Evolutionary conservation across 2,888 invertebrate genomes (phyloP), one percentile per base, ranked within the genome.

Genomic region (Protonemura montana): DNA sequence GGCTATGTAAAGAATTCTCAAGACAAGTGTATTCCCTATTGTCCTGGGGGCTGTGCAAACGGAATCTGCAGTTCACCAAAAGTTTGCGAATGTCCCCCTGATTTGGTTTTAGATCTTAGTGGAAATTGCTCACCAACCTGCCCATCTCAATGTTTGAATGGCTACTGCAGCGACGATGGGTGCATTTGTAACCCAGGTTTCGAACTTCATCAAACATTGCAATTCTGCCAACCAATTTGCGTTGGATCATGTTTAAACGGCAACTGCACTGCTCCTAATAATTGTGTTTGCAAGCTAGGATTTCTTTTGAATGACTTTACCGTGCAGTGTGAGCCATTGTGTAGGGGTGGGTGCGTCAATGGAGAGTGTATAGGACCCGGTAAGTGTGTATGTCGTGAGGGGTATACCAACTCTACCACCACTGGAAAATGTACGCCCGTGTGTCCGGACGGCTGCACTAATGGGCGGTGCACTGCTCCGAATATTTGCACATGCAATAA

Each of bases 131-230:
- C 95, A 0, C 92, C 95, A 0, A 94, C 94, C 0, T 95, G 95
- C 87, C 95, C 95, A 0, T 93, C 94, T 26, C 94, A 94, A 0
- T 95, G 95, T 88, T 92, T 94, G 87, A 94, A 95, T 88, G 95
- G 95, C 0, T 92, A 93, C 0, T 95, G 95, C 88, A 92, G 93
- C 88, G 91, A 93, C 0, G 92, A 93, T 82, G 93, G 93, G 0
- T 96, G 96, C 88, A 91, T 93, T 7, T 96, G 96, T 89, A 93
- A 93, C 89, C 91, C 93, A 81, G 92, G 95, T 0, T 94, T 92
- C 89, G 92, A 90, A 41, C 89, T 94, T 82, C 76, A 78, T 10
- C 0, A 0, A 91, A 91, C 78, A 82, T 13, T 0, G 90, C 88
- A 76, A 90, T 90, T 0, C 87, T n/a, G 5, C 91, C 91, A 85